Percentiles rank a stretch among this genome's conserved stretches.
Evolutionary conservation across 2,888 invertebrate genomes (phyloP).

Genomic region (Physocephala rufipes): DNA sequence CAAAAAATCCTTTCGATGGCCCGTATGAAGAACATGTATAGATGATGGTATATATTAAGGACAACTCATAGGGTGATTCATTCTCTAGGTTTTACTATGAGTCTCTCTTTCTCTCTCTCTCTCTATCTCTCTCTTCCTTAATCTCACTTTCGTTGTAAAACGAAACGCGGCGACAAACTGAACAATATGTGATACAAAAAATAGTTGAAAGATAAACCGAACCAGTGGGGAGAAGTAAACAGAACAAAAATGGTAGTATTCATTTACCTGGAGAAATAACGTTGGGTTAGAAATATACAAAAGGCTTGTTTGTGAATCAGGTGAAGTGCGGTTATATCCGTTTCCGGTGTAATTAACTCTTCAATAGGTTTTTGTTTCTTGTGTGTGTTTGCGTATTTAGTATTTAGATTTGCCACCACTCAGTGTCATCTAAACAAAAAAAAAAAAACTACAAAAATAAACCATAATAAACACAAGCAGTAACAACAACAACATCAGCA

Average conservation of each 20-base stretch:
- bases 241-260: neutral
- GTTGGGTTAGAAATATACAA: neutral
- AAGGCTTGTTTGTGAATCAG: neutral
- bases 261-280: neutral
- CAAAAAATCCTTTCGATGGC: no score
- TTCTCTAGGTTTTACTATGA: neutral
- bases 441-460: no score
- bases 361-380: neutral
- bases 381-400: neutral
- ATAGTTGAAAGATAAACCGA: no score
- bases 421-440: constrained; percentile 24
- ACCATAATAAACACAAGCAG: neutral
- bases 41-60: no score
- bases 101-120: constrained; percentile 3
- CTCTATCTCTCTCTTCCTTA: neutral
- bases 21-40: no score
- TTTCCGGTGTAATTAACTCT: constrained; percentile 1
- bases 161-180: no score
- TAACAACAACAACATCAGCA: constrained; percentile 2
- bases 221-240: no score
- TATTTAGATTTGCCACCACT: constrained; percentile 2
- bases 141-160: neutral
- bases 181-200: no score
- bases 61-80: neutral
- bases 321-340: constrained; percentile 20